Conservation (phyloP, 2,888 invertebrate species). For the Lutraria lutraria region DNA sequence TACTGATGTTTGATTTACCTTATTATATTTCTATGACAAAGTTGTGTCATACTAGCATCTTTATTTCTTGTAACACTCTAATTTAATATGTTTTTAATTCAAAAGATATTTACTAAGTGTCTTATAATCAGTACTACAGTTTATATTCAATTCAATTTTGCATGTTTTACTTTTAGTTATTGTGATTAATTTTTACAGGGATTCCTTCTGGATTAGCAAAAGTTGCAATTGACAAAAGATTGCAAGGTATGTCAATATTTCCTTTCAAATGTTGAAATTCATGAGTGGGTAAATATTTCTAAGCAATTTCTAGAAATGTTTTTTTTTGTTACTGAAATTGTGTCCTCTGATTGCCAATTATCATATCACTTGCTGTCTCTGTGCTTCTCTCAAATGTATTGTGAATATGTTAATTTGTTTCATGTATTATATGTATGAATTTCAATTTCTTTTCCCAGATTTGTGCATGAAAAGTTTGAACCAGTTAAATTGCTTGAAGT, state of each 20-base stretch:
- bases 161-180: slow-evolving; percentile 83
- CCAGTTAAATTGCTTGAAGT: slow-evolving; percentile 89
- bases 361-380: background rate
- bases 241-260: slow-evolving; percentile 89
- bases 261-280: background rate
- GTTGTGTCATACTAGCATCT: too few relatives aligned
- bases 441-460: slow-evolving; percentile 87
- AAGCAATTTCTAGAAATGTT: too few relatives aligned
- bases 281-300: too few relatives aligned
- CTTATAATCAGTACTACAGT: background rate
- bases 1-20: too few relatives aligned
- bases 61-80: too few relatives aligned
- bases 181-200: slow-evolving; percentile 88
- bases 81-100: background rate
- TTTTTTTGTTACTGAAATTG: background rate
- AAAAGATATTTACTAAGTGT: background rate
- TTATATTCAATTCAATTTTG: background rate
- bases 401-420: background rate
- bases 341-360: background rate
- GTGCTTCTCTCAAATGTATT: background rate
- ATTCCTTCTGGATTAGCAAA: slow-evolving; percentile 88
- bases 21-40: too few relatives aligned
- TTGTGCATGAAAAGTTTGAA: slow-evolving; percentile 92
- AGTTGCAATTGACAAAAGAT: slow-evolving; percentile 90
- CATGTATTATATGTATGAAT: background rate